Conservation (phyloP, 2,113 vertebrate species). For the Anhinga anhinga region DNA sequence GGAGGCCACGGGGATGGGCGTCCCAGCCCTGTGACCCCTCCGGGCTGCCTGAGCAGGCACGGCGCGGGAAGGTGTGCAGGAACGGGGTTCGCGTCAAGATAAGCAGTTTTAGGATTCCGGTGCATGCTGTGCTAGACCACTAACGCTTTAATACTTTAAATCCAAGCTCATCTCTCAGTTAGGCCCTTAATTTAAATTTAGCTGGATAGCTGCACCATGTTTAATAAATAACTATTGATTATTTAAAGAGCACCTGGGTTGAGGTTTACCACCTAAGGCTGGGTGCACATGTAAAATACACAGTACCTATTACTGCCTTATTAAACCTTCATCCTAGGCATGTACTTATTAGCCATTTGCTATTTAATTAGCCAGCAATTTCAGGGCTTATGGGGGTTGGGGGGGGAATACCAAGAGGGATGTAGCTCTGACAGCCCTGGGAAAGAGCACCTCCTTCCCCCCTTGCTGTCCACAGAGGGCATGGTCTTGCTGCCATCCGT, state of each 20-base stretch:
- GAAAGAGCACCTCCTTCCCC: background rate
- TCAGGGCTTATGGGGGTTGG: background rate
- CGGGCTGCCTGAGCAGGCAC: background rate
- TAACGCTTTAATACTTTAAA: constrained; percentile 33
- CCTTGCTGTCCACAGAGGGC: background rate
- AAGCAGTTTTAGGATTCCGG: background rate
- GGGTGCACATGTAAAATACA: background rate
- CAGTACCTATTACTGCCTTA: constrained; percentile 27
- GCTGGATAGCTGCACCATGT: constrained; percentile 13
- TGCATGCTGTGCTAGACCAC: background rate
- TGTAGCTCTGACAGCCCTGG: background rate
- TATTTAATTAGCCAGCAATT: constrained; percentile 60
- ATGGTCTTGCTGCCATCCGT: background rate
- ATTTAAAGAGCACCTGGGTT: constrained; percentile 1
- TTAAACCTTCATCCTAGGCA: constrained; percentile 55
- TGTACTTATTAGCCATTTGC: constrained; percentile 61
- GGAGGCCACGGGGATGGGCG: background rate
- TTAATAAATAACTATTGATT: constrained; percentile 61
- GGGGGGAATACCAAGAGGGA: background rate
- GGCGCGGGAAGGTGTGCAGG: background rate
- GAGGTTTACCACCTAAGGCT: constrained; percentile 18
- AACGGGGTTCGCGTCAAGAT: background rate
- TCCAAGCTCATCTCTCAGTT: constrained; percentile 22
- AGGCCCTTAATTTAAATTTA: constrained; percentile 48
- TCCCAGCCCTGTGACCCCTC: background rate